Evolutionary conservation across 2,888 invertebrate species (phyloP).

Genomic region (Teleiodes luculella): DNA sequence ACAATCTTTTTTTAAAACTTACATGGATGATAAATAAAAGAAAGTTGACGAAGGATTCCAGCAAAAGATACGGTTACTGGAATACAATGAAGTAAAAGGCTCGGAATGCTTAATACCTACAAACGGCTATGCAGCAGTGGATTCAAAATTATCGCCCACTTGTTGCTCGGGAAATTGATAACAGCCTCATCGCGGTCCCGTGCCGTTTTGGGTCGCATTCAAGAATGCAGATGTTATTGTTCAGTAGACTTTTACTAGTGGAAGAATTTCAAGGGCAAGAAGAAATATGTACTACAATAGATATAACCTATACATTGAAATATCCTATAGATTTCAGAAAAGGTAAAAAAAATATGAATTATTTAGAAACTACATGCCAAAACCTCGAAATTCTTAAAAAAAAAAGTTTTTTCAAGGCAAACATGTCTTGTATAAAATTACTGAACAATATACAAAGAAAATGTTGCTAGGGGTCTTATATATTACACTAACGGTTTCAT

Average conservation of each 20-base stretch:
- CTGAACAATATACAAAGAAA: too few species aligned
- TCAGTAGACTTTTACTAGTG: slow-evolving; percentile 26
- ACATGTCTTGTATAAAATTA: too few species aligned
- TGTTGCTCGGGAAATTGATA: slow-evolving; percentile 76
- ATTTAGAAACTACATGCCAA: too few species aligned
- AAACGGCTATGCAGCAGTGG: slow-evolving; percentile 48
- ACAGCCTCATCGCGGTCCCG: slow-evolving; percentile 57
- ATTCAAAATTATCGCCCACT: slow-evolving; percentile 76
- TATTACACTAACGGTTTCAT: slow-evolving; percentile 69
- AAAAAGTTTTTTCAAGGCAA: too few species aligned
- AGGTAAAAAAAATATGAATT: too few species aligned
- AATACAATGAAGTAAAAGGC: slow-evolving; percentile 30
- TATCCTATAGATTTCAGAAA: too few species aligned
- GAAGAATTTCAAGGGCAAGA: neutral
- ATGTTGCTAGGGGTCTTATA: slow-evolving; percentile 48
- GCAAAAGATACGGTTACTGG: slow-evolving; percentile 3
- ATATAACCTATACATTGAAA: too few species aligned
- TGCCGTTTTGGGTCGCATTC: slow-evolving; percentile 60
- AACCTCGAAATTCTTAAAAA: too few species aligned
- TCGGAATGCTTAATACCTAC: slow-evolving; percentile 37
- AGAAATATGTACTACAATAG: too few species aligned
- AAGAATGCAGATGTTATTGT: slow-evolving; percentile 50
- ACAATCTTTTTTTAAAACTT: too few species aligned
- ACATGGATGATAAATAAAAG: neutral
- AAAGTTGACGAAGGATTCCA: neutral